Evolutionary conservation across 2,888 invertebrate genomes (phyloP).

Genomic region (Stenodema calcarata): DNA sequence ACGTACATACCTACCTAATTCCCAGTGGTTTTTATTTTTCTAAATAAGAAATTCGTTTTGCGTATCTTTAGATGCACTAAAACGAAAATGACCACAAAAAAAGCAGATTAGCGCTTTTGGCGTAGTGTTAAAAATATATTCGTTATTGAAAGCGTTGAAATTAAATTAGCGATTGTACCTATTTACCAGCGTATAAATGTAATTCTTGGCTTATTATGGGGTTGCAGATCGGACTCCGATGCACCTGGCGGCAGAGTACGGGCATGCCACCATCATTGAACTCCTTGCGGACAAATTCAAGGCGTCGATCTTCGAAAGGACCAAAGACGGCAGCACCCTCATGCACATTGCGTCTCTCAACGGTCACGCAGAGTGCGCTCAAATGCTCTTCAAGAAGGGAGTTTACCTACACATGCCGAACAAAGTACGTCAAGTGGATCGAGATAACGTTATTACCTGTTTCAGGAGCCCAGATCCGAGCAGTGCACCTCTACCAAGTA

Average conservation of each 20-base stretch:
- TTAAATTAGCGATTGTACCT: too few species aligned
- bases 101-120: too few species aligned
- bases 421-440: slow-evolving; percentile 68
- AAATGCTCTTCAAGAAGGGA: slow-evolving; percentile 97
- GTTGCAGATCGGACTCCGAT: slow-evolving; percentile 88
- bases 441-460: background rate
- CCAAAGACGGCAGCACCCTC: slow-evolving; percentile 96
- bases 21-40: too few species aligned
- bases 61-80: too few species aligned
- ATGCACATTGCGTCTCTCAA: slow-evolving; percentile 98
- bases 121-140: too few species aligned
- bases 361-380: slow-evolving; percentile 97
- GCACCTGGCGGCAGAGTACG: slow-evolving; percentile 96
- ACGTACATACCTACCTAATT: too few species aligned
- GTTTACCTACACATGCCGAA: slow-evolving; percentile 99
- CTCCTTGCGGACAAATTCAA: slow-evolving; percentile 96
- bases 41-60: too few species aligned
- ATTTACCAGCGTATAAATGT: too few species aligned
- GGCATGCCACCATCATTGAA: slow-evolving; percentile 94
- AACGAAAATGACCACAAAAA: too few species aligned
- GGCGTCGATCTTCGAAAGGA: slow-evolving; percentile 93
- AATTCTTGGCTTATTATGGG: background rate
- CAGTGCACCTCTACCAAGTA: too few species aligned
- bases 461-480: too few species aligned
- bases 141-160: too few species aligned